These are phyloP conservation scores for Enteromius treurensis DNA, from an alignment of 2,797 vertebrate species.

Conservation along the genomic window DNA sequence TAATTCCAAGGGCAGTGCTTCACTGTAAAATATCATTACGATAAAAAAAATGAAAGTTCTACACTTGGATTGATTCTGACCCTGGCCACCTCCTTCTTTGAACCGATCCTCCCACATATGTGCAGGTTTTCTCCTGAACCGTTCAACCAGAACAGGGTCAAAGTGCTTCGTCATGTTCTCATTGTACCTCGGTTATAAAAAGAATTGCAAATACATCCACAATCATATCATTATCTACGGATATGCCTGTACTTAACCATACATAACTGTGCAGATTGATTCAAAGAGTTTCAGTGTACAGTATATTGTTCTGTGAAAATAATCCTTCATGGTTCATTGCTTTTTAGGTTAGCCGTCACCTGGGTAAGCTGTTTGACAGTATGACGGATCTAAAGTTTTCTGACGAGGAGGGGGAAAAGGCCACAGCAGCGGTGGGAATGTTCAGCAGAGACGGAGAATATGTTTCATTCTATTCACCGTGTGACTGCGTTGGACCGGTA, in stretches of 20 bases:
- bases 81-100: slow-evolving; percentile 30
- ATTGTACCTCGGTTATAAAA: slow-evolving; percentile 54
- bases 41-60: slow-evolving; percentile 51
- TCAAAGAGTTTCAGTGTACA: not conserved
- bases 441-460: slow-evolving; percentile 83
- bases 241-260: slow-evolving; percentile 40
- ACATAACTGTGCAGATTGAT: slow-evolving; percentile 14
- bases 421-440: slow-evolving; percentile 76
- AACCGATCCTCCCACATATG: slow-evolving; percentile 53
- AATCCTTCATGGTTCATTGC: slow-evolving; percentile 33
- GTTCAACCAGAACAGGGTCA: slow-evolving; percentile 50
- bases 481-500: slow-evolving; percentile 77
- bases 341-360: slow-evolving; percentile 78
- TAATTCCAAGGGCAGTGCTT: slow-evolving; percentile 43
- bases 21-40: slow-evolving; percentile 50
- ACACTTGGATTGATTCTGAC: slow-evolving; percentile 51
- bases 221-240: slow-evolving; percentile 53
- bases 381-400: slow-evolving; percentile 79
- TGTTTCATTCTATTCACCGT: slow-evolving; percentile 74
- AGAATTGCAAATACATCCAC: slow-evolving; percentile 49
- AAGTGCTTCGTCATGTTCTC: slow-evolving; percentile 41
- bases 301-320: slow-evolving; percentile 39
- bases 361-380: slow-evolving; percentile 84
- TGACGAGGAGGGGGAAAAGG: slow-evolving; percentile 62
- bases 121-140: slow-evolving; percentile 37